Base-by-base conservation (phyloP, 2,888 invertebrate species). In the Creontiades dilutus region DNA sequence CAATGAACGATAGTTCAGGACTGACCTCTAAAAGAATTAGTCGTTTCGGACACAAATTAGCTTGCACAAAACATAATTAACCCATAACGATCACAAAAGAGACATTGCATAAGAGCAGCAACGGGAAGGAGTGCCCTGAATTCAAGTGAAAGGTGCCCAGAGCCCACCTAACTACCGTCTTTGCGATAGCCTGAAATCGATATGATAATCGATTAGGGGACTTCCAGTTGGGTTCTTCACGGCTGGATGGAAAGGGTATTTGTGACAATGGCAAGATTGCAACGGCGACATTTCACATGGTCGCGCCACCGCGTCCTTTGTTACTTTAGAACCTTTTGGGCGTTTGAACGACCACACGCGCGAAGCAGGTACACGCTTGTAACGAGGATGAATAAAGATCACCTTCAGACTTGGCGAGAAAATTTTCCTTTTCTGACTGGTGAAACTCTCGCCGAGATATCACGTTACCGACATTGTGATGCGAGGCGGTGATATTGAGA, bases 331-430 rank as follows among this genome's bases (percentile, higher is more conserved):
- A 19, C 68, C 68, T 68, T 52, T 68, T 23, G 68, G 68, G 68
- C 7, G 68, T 68, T 19, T 68, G 68, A 68, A 68, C 68, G 12
- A 68, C n/a, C 61, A 23, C 68, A 23, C 23, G 68, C 68, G 13
- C 52, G 14, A 23, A 68, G 68, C 7, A 57, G 5, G 27, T 68
- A 23, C 68, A 68, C 19, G 68, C 12, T 23, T 7, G 11, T 68
- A 68, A 68, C 68, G 23, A 68, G 68, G 68, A 68, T 68, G 68
- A 68, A 68, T 68, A 68, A 68, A 68, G 68, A 68, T 68, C 68
- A 68, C 68, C 68, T 23, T 68, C 23, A 68, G 19, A 68, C 68
- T 68, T 23, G 23, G 68, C 52, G 68, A 68, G 68, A 68, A 23
- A 68, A 68, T 23, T 68, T 23, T 19, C 9, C 23, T 68, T 68